A percentile compares a stretch with the other conserved stretches of the same genome.
Conservation (phyloP, 2,113 vertebrate genomes). For the Fregata magnificens region DNA sequence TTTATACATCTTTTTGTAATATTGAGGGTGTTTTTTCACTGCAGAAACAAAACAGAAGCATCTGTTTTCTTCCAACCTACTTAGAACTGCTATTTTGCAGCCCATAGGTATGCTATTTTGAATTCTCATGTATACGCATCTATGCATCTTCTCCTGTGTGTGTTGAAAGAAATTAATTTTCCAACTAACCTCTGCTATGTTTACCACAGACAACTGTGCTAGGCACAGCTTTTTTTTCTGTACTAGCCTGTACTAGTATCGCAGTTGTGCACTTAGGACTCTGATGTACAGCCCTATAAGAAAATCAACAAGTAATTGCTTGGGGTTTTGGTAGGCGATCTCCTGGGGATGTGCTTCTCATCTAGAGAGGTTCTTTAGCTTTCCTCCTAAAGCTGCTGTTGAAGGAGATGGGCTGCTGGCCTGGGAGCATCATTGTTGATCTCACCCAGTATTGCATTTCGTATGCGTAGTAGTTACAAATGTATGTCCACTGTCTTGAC, state of each 20-base stretch:
- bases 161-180: background rate
- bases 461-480: background rate
- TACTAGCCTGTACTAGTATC: background rate
- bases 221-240: background rate
- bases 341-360: background rate
- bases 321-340: background rate
- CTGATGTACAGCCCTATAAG: background rate
- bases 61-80: background rate
- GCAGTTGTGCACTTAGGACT: background rate
- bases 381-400: background rate
- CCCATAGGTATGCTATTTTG: background rate
- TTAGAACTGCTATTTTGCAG: background rate
- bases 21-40: background rate
- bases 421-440: rapidly evolving
- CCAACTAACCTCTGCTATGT: background rate
- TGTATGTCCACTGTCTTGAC: background rate
- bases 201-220: background rate
- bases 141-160: background rate
- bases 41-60: background rate
- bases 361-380: background rate
- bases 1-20: background rate
- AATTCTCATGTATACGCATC: background rate
- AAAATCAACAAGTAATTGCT: background rate
- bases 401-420: background rate
- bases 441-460: background rate